A percentile compares a stretch with the other conserved stretches of the same genome.
phyloP scores from a whole-genome alignment of 1,140 invertebrate species.

The Tachypleus tridentatus region DNA sequence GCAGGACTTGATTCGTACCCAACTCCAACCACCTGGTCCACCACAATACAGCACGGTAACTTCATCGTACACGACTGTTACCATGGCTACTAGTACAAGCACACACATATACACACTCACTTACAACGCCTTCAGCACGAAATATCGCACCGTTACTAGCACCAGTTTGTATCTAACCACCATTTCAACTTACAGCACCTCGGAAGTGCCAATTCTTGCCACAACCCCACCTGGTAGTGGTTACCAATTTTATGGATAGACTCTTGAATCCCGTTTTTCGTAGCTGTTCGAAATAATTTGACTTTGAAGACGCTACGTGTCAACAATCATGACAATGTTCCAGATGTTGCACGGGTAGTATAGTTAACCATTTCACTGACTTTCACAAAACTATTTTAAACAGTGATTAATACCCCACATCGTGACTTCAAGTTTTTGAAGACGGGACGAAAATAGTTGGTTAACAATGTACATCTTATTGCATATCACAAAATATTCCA shows the following conservation, averaged over 20 bases:
- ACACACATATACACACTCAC: conserved; percentile 26
- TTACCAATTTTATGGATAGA: not conserved
- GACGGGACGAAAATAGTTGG: too few species aligned
- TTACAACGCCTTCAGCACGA: conserved; percentile 27
- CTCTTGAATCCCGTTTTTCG: too few species aligned
- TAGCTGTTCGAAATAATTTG: too few species aligned
- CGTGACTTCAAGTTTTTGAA: too few species aligned
- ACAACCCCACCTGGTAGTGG: conserved; percentile 16
- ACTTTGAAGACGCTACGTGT: too few species aligned
- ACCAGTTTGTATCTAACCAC: conserved; percentile 25
- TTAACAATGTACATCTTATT: too few species aligned
- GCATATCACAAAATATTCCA: too few species aligned
- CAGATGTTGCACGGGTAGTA: too few species aligned
- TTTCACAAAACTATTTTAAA: too few species aligned
- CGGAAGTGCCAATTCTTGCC: conserved; percentile 12
- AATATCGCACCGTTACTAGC: conserved; percentile 26
- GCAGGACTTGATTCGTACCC: conserved; percentile 15
- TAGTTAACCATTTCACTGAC: too few species aligned
- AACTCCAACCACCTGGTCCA: conserved; percentile 2
- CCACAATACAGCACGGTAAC: conserved; percentile 20
- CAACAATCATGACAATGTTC: too few species aligned
- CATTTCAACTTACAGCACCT: conserved; percentile 19
- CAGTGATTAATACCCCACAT: too few species aligned
- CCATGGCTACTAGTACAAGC: conserved; percentile 21
- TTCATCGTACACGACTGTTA: conserved; percentile 23